Base-by-base conservation (phyloP, 2,888 invertebrate species). In the Drosophila seclusa region DNA sequence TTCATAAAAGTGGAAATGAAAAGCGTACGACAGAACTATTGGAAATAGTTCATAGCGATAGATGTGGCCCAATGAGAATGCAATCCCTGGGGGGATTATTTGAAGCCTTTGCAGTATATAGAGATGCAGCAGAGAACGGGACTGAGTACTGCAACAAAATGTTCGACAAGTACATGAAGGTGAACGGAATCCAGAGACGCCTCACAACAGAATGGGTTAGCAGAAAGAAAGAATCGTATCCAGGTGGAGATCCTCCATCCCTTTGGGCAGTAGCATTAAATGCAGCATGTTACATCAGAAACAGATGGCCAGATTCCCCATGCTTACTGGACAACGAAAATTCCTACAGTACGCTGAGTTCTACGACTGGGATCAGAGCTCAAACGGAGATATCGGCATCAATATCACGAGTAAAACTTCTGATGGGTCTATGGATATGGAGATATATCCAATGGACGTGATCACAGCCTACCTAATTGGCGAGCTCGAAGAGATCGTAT, bases 21-120 rank as follows among this genome's bases (percentile, higher is more conserved):
- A 57, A 36, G 1, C 7, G 42, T 13, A 21, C 13, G 2, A n/a
- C 11, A 11, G 42, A n/a, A 8, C 8, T 31, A 16, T n/a, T 42
- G n/a, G 57, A 57, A 31, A 57, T 42, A 34, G n/a, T 42, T 16
- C 57, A 57, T 4, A 18, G 40, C 24, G 29, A 40, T 21, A 29
- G 38, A 36, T 36, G 36, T 1, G 36, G 8, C 8, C 13, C 13
- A 34, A 34, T 40, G n/a, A 40, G n/a, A 31, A 40, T 0, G n/a
- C 8, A 40, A 40, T n/a, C n/a, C 40, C 40, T 40, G n/a, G n/a
- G 40, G 0, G 18, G 13, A 45, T 21, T 42, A 42, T 11, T 11
- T 2, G 8, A 31, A 31, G 31, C 2, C 1, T 31, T 29, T 7
- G 5, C 6, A 29, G 29, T 29, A 29, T 7, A 6, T 29, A 24